phyloP scores from a whole-genome alignment of 2,888 invertebrate genomes.

The Nemotelus pantherinus region DNA sequence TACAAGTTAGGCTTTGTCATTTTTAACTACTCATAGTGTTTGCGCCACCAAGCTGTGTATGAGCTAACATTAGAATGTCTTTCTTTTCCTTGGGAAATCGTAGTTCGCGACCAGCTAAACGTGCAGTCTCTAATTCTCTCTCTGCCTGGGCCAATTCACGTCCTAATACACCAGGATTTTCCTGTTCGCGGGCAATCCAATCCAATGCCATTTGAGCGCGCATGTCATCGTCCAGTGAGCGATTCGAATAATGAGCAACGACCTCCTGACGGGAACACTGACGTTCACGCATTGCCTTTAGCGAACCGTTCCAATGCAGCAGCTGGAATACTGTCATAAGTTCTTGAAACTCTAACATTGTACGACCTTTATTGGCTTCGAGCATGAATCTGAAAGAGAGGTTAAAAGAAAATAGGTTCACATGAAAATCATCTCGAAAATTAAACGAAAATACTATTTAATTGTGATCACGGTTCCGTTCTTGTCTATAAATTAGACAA shows the following conservation, averaged over 20 bases:
- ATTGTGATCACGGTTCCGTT: too few relatives aligned
- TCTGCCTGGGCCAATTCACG: slow-evolving; percentile 86
- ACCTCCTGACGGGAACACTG: slow-evolving; percentile 94
- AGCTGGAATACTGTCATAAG: slow-evolving; percentile 97
- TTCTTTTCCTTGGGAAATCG: slow-evolving; percentile 96
- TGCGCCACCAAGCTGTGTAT: slow-evolving; percentile 77
- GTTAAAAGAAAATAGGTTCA: background rate
- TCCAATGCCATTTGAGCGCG: slow-evolving; percentile 95
- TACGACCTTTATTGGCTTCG: slow-evolving; percentile 86
- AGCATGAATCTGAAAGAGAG: slow-evolving; percentile 72
- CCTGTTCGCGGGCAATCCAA: slow-evolving; percentile 88
- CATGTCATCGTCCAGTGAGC: slow-evolving; percentile 94
- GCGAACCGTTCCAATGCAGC: slow-evolving; percentile 95
- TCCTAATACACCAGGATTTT: slow-evolving; percentile 78
- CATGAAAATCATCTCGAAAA: background rate
- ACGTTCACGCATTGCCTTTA: slow-evolving; percentile 93
- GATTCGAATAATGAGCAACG: slow-evolving; percentile 91
- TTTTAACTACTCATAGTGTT: slow-evolving; percentile 53
- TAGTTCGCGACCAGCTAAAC: slow-evolving; percentile 88
- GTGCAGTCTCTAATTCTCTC: slow-evolving; percentile 84
- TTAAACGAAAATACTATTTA: too few relatives aligned
- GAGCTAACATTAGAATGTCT: slow-evolving; percentile 89
- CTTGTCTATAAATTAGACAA: too few relatives aligned
- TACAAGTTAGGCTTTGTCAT: background rate
- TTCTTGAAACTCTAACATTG: slow-evolving; percentile 96